A percentile compares a stretch with the other conserved stretches of the same genome.
phyloP scores from a whole-genome alignment of 2,797 vertebrate genomes.

The Argya squamiceps region DNA sequence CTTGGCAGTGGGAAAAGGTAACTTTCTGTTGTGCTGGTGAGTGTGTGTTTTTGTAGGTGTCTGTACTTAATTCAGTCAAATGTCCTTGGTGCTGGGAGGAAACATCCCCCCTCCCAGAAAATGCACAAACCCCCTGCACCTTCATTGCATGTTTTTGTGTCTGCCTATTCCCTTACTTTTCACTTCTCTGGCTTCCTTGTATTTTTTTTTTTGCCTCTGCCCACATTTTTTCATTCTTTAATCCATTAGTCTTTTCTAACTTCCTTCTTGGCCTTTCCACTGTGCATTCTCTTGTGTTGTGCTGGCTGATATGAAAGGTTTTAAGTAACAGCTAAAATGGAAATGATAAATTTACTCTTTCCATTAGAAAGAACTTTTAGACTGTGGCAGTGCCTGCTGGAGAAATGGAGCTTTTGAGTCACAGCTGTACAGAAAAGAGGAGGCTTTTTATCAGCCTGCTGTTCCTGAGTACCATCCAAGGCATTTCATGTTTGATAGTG shows the following conservation, averaged over 20 bases:
- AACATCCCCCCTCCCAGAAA: neutral
- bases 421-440: neutral
- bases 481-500: neutral
- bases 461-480: neutral
- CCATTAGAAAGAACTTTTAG: neutral
- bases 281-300: neutral
- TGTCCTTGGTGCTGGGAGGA: neutral
- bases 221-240: neutral
- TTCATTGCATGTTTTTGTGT: neutral
- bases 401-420: neutral
- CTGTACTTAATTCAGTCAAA: neutral
- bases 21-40: neutral
- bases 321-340: constrained; percentile 10
- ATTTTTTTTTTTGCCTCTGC: neutral
- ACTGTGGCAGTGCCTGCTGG: neutral
- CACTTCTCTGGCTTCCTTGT: neutral
- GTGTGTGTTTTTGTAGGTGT: neutral
- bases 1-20: neutral
- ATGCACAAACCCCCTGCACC: neutral
- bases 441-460: neutral
- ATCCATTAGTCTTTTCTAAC: neutral
- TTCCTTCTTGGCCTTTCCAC: neutral
- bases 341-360: neutral
- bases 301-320: neutral
- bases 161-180: neutral